A percentile compares a stretch with the other conserved stretches of the same genome.
phyloP scores from a whole-genome alignment of 2,888 invertebrate species.

The Labia minor region DNA sequence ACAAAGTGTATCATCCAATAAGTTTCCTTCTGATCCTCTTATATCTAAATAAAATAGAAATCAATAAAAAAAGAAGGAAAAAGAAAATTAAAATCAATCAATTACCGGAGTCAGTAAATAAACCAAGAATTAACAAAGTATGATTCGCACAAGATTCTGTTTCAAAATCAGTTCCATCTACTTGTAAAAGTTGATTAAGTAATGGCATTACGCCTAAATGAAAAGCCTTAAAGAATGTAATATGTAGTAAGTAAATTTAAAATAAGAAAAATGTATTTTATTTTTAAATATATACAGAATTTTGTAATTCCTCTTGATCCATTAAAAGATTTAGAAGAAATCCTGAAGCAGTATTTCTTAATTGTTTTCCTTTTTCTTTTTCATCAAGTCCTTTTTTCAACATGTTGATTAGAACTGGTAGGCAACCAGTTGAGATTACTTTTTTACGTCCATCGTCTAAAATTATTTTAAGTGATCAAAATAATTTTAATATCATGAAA shows the following conservation, averaged over 20 bases:
- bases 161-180: constrained; percentile 33
- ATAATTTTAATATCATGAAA: background rate
- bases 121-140: constrained; percentile 40
- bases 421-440: constrained; percentile 23
- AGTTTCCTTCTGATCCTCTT: constrained; percentile 21
- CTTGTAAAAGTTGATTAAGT: constrained; percentile 39
- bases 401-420: constrained; percentile 22
- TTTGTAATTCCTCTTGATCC: constrained; percentile 56
- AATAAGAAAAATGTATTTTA: constrained; percentile 32
- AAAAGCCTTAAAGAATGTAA: constrained; percentile 33
- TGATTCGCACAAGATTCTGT: constrained; percentile 42
- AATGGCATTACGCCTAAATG: constrained; percentile 40
- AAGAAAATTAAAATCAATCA: constrained; percentile 24
- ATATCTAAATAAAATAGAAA: background rate
- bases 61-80: background rate
- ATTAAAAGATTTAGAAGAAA: constrained; percentile 69
- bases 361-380: constrained; percentile 32
- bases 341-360: constrained; percentile 59
- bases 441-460: constrained; percentile 33
- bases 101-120: constrained; percentile 41
- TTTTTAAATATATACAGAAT: background rate
- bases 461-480: background rate
- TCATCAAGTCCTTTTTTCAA: constrained; percentile 20
- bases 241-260: background rate
- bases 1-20: constrained; percentile 29